Evolutionary conservation across 2,113 vertebrate species (phyloP).

Genomic region (Tringa solitaria): DNA sequence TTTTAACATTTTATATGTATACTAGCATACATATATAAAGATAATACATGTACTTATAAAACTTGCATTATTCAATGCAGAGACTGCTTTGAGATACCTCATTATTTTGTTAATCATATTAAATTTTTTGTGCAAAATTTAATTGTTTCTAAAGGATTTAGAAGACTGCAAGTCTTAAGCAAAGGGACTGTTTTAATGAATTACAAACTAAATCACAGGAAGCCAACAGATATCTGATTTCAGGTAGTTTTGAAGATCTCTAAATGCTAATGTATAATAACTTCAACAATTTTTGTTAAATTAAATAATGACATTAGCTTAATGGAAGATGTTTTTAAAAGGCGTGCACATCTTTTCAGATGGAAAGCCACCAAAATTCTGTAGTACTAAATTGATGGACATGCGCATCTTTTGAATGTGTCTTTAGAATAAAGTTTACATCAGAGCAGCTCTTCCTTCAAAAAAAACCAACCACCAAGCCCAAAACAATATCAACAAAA

Average conservation of each 20-base stretch:
- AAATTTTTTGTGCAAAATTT: not conserved
- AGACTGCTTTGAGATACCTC: not conserved
- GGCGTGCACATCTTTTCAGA: not conserved
- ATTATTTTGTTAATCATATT: not conserved
- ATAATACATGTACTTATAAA: not conserved
- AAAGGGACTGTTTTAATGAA: not conserved
- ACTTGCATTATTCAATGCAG: not conserved
- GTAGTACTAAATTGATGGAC: not conserved
- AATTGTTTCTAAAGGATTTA: not conserved
- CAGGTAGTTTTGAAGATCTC: not conserved
- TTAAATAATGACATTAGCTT: not conserved
- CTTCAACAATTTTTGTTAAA: not conserved
- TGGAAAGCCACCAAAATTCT: not conserved
- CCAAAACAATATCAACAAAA: not conserved
- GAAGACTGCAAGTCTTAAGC: not conserved
- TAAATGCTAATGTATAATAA: not conserved
- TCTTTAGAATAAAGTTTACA: not conserved
- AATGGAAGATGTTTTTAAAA: not conserved
- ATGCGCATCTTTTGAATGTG: not conserved
- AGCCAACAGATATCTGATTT: not conserved
- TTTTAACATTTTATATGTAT: not conserved
- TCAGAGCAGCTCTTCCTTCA: not conserved
- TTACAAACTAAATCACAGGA: not conserved
- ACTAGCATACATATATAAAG: not conserved
- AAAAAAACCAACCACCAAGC: not conserved